Base-by-base conservation (phyloP, 1,140 invertebrate genomes). In the Latrodectus geometricus region DNA sequence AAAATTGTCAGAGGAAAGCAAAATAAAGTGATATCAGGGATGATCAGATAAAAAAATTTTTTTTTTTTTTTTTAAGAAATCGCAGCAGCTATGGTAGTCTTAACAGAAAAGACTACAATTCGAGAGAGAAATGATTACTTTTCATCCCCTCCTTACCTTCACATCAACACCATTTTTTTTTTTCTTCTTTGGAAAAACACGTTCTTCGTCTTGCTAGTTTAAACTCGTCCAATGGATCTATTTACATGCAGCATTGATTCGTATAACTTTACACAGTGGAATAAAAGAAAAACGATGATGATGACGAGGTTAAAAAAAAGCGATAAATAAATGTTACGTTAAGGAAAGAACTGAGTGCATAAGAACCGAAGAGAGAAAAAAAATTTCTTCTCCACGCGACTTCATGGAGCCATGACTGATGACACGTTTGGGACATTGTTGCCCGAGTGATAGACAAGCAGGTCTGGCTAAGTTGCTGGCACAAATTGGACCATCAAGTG, bases 401-500 rank as follows among this genome's bases (percentile, higher is more conserved):
- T 69, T 48, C 70, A 48, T 52, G 72, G 72, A 83, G 15, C 83
- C 83, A 86, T 86, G 83, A 86, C 83, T 86, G 83, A 86, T 86
- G 83, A 86, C 75, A 86, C 83, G 83, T 78, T 86, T 72, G 83
- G 83, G 83, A 86, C 83, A 78, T 48, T 77, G 73, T 78, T 77
- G 9, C 17, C 74, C 49, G 70, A 78, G 56, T 86, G 83, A 86
- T 66, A 78, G 83, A 86, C 83, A 86, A 86, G 83, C 74, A 52
- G 68, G 73, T 70, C 74, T 78, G 70, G 61, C 83, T 61, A 77
- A 86, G 83, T 86, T 70, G 77, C 65, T 77, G 83, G 76, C 83
- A 86, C 83, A 86, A 86, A 86, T 86, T 86, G 83, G 83, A 72
- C 83, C 83, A 86, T 86, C 83, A 86, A 86, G 75, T 50, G 74